Percentiles rank a stretch among this genome's conserved stretches.
Evolutionary conservation across 2,113 vertebrate genomes (phyloP).

Genomic region (Nettapus auritus): DNA sequence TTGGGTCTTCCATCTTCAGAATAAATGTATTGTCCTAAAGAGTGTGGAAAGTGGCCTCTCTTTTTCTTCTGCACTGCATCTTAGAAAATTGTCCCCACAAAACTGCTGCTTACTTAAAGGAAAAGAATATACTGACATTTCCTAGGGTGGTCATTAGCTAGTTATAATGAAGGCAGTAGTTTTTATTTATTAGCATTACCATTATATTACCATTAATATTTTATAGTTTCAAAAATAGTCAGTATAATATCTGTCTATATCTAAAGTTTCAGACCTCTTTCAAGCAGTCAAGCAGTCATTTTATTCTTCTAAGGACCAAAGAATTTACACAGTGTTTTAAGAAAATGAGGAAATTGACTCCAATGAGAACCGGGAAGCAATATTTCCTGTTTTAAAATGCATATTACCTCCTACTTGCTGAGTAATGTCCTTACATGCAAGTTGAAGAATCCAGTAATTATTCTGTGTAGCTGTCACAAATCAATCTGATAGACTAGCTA

Average conservation of each 20-base stretch:
- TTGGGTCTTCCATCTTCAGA: neutral
- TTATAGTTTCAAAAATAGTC: neutral
- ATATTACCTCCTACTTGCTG: neutral
- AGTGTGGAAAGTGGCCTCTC: neutral
- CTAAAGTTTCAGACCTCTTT: neutral
- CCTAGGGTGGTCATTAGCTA: neutral
- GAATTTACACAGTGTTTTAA: neutral
- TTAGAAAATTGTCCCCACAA: neutral
- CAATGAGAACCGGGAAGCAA: neutral
- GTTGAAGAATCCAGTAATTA: neutral
- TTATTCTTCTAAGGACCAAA: neutral
- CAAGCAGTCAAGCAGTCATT: neutral
- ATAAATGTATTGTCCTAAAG: neutral
- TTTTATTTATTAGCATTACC: neutral
- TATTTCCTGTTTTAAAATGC: neutral
- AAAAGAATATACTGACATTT: neutral
- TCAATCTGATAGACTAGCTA: neutral
- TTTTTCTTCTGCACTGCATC: neutral
- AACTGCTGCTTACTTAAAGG: neutral
- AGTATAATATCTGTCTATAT: neutral
- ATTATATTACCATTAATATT: neutral
- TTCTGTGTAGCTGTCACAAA: neutral
- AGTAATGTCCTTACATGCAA: neutral
- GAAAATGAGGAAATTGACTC: neutral
- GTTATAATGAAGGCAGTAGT: neutral